Evolutionary conservation across 2,113 vertebrate genomes (phyloP).

Genomic region (Hemichromis elongatus): DNA sequence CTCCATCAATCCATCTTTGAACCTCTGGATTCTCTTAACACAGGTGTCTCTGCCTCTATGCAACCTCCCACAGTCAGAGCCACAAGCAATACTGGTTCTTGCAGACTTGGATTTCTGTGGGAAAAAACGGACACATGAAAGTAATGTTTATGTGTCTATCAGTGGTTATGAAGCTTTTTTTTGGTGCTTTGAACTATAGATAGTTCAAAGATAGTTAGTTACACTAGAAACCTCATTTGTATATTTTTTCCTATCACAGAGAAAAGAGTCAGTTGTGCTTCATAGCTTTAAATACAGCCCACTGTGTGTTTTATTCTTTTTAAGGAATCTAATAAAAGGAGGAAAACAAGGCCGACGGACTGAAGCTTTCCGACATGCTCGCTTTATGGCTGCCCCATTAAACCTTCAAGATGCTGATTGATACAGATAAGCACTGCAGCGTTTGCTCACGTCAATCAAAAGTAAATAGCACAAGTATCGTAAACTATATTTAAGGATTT

Average conservation of each 20-base stretch:
- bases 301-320: background rate
- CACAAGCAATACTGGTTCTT: background rate
- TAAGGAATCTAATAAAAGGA: background rate
- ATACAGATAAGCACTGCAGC: background rate
- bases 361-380: background rate
- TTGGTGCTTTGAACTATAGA: background rate
- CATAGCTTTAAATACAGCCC: background rate
- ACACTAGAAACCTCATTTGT: background rate
- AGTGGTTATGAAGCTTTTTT: background rate
- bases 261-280: background rate
- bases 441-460: background rate
- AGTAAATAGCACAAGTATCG: background rate
- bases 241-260: background rate
- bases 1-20: constrained; percentile 1
- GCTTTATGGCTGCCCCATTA: background rate
- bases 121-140: background rate
- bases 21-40: constrained; percentile 15
- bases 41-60: background rate
- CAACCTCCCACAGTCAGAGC: constrained; percentile 30
- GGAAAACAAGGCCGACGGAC: background rate
- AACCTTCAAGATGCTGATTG: background rate
- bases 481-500: background rate
- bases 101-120: background rate
- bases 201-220: background rate
- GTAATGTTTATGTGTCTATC: background rate